Conservation (phyloP, 2,113 vertebrate genomes). For the Oryzias melastigma region DNA sequence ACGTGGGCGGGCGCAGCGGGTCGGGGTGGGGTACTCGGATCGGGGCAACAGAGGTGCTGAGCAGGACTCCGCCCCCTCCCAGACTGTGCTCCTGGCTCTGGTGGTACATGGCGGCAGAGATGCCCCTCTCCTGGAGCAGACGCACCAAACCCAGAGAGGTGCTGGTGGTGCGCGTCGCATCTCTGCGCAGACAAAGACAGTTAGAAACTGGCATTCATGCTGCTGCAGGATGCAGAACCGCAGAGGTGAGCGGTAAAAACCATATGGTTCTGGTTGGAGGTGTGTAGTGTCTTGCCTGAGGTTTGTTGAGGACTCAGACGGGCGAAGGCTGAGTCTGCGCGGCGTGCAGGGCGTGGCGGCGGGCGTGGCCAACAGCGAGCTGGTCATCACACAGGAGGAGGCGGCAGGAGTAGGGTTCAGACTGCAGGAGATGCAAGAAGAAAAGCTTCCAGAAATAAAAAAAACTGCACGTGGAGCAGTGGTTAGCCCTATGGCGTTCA, state of each 20-base stretch:
- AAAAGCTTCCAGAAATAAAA: no score
- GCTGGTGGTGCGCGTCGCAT: conserved; percentile 96
- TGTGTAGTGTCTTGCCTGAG: conserved; percentile 63
- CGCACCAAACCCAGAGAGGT: conserved; percentile 94
- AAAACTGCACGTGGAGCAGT: no score
- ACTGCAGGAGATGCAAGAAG: conserved; percentile 65
- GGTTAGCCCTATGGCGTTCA: no score
- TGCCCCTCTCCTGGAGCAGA: conserved; percentile 94
- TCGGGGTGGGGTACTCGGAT: conserved; percentile 77
- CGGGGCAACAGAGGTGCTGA: conserved; percentile 77
- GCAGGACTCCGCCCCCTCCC: conserved; percentile 65
- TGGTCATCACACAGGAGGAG: conserved; percentile 82
- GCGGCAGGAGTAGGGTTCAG: conserved; percentile 82
- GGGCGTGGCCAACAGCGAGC: conserved; percentile 84
- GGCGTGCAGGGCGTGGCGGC: conserved; percentile 89
- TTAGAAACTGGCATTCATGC: no score
- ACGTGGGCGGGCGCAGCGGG: conserved; percentile 82
- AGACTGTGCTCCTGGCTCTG: conserved; percentile 83
- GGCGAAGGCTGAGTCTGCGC: conserved; percentile 88
- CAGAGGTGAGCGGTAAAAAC: no score
- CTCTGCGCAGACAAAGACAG: conserved; percentile 63
- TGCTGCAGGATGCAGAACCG: no score
- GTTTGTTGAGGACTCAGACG: conserved; percentile 96
- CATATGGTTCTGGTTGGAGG: no score
- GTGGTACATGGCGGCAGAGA: conserved; percentile 94